Base-by-base conservation (phyloP, 35 echinoderm and acorn worm genomes). In the Chiridota heheva region DNA sequence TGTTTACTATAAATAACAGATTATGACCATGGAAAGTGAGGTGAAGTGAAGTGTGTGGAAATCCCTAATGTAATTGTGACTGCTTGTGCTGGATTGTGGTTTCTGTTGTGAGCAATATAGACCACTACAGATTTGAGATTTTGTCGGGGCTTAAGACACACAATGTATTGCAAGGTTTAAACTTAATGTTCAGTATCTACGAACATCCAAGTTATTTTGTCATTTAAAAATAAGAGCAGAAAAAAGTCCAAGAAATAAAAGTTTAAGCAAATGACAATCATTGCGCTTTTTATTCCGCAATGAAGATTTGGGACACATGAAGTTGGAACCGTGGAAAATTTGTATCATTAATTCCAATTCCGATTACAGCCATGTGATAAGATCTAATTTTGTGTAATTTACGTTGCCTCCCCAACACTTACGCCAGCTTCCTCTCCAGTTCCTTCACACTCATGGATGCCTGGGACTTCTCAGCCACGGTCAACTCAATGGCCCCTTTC, bases 341-440 rank as follows among this genome's bases (percentile, higher is more conserved):
- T n/a, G n/a, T n/a, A n/a, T n/a, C n/a, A 56, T 18, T 18, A 56
- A 56, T 56, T 53, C n/a, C 10, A 10, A 10, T 13, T 53, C n/a
- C 10, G n/a, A 53, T n/a, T 10, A 13, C 10, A 53, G n/a, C n/a
- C 10, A 53, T 13, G 10, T n/a, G 10, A 10, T 13, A 53, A n/a
- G 48, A 53, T n/a, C 48, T 13, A 53, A 10, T 13, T n/a, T 13
- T 13, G n/a, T 53, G 10, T 53, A 13, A 10, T 53, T n/a, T 53
- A 13, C 10, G 10, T 53, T 53, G n/a, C 10, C 10, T 10, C n/a
- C 10, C 48, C 10, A 10, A 10, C n/a, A 36, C 73, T 47, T 55
- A 82, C 80, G 44, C 46, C 6, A 87, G 45, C 81, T 87, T 80
- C 46, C 32, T 67, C 40, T 87, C 75, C 31, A 87, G 49, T 16